phyloP scores from a whole-genome alignment of 64 coral and sea anemone species.

The Pocillopora damicornis region DNA sequence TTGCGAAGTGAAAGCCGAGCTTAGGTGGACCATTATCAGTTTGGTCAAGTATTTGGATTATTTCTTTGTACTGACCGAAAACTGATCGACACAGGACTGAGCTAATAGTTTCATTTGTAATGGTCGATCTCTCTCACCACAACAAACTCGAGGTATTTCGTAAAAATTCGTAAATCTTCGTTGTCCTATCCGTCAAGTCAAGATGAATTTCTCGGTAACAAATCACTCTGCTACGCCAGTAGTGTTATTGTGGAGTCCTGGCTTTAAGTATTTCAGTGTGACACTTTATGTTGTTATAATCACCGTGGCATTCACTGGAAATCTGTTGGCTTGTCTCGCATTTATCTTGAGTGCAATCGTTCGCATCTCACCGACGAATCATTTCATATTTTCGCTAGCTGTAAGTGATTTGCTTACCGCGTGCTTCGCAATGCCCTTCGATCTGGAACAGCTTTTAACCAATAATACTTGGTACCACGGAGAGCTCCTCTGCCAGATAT shows the following conservation, averaged over 20 bases:
- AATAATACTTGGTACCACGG: conserved; percentile 64
- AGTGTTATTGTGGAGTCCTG: neutral
- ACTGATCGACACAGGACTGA: neutral
- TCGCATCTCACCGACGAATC: conserved; percentile 43
- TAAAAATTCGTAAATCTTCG: neutral
- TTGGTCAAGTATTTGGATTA: too few relatives aligned
- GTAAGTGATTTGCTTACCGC: conserved; percentile 44
- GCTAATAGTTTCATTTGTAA: neutral
- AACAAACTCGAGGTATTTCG: neutral
- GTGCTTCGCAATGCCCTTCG: conserved; percentile 55
- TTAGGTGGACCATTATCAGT: too few relatives aligned
- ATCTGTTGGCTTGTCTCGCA: conserved; percentile 38
- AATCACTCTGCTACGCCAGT: neutral
- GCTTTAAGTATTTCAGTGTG: conserved; percentile 3
- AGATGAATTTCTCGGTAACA: conserved; percentile 13
- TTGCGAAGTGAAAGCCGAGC: too few relatives aligned
- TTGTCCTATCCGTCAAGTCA: neutral
- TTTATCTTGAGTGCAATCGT: conserved; percentile 27
- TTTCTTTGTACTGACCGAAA: neutral
- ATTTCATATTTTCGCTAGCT: conserved; percentile 58
- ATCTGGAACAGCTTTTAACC: conserved; percentile 69
- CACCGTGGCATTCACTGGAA: conserved; percentile 14
- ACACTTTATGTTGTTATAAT: conserved; percentile 24
- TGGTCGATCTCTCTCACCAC: neutral
- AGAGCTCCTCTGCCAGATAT: conserved; percentile 43